Evolutionary conservation across 2,888 invertebrate species (phyloP).

Genomic region (Dimorphilus gyrociliatus): DNA sequence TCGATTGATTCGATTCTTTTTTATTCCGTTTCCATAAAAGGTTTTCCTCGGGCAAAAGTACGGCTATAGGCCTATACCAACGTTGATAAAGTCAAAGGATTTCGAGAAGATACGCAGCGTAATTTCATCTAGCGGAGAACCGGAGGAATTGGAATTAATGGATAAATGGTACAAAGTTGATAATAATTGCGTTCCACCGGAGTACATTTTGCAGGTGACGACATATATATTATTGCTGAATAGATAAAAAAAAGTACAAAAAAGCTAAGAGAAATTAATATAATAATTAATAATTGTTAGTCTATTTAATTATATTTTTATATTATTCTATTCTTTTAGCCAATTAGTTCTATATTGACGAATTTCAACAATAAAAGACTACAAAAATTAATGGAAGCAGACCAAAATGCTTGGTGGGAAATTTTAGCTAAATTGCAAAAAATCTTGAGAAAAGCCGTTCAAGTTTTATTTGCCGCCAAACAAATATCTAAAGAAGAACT

Average conservation of each 20-base stretch:
- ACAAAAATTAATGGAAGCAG: slow-evolving; percentile 51
- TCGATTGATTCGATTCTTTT: no score
- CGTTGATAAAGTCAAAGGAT: slow-evolving; percentile 73
- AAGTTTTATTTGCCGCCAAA: slow-evolving; percentile 61
- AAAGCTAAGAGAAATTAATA: not conserved
- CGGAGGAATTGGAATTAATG: slow-evolving; percentile 58
- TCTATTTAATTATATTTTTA: not conserved
- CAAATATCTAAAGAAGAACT: slow-evolving; percentile 77
- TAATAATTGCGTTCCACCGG: slow-evolving; percentile 82
- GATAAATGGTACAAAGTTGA: slow-evolving; percentile 94
- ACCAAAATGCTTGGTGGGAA: slow-evolving; percentile 96
- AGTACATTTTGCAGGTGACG: slow-evolving; percentile 65
- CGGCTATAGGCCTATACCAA: slow-evolving; percentile 91
- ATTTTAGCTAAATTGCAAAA: slow-evolving; percentile 87
- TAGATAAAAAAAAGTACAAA: no score
- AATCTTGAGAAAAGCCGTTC: slow-evolving; percentile 72
- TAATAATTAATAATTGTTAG: not conserved
- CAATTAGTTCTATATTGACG: slow-evolving; percentile 85
- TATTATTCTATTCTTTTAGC: slow-evolving; percentile 62
- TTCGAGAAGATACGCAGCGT: slow-evolving; percentile 71
- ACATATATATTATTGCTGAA: no score
- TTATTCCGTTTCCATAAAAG: no score
- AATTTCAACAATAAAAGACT: slow-evolving; percentile 91
- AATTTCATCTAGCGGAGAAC: slow-evolving; percentile 42
- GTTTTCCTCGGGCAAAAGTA: slow-evolving; percentile 93